Conservation (phyloP, 2,888 invertebrate species). For the Autographa gamma region DNA sequence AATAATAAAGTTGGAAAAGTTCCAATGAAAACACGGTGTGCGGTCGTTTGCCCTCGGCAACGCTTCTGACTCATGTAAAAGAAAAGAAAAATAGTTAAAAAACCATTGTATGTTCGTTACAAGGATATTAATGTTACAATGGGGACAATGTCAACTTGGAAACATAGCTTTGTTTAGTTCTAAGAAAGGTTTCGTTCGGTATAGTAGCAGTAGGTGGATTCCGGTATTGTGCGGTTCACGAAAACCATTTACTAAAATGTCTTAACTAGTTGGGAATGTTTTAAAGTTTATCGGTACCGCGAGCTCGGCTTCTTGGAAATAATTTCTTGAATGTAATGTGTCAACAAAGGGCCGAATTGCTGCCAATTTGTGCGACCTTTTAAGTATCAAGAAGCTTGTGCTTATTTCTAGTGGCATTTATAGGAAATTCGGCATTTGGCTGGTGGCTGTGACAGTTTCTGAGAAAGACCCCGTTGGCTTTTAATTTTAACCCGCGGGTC, state of each 20-base stretch:
- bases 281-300: constrained; percentile 29
- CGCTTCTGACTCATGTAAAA: constrained; percentile 59
- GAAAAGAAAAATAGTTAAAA: constrained; percentile 54
- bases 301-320: constrained; percentile 42
- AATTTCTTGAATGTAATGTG: constrained; percentile 29
- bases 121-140: constrained; percentile 40
- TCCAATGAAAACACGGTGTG: constrained; percentile 77
- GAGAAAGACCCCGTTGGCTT: constrained; percentile 56
- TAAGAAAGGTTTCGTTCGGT: constrained; percentile 40
- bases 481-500: constrained; percentile 56
- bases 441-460: constrained; percentile 42
- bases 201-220: constrained; percentile 16
- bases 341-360: constrained; percentile 18
- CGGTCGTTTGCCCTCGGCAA: constrained; percentile 69
- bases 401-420: constrained; percentile 36
- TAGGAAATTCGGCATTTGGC: constrained; percentile 53
- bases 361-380: constrained; percentile 42
- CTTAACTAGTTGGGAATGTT: constrained; percentile 28
- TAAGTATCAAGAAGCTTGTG: constrained; percentile 32
- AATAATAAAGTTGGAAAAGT: constrained; percentile 69
- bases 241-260: constrained; percentile 35
- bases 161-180: constrained; percentile 38
- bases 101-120: constrained; percentile 36
- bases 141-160: constrained; percentile 38
- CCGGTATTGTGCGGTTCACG: constrained; percentile 23